A percentile compares a stretch with the other conserved stretches of the same genome.
Conservation (phyloP, 2,888 invertebrate genomes). For the Ormyrus labotus region DNA sequence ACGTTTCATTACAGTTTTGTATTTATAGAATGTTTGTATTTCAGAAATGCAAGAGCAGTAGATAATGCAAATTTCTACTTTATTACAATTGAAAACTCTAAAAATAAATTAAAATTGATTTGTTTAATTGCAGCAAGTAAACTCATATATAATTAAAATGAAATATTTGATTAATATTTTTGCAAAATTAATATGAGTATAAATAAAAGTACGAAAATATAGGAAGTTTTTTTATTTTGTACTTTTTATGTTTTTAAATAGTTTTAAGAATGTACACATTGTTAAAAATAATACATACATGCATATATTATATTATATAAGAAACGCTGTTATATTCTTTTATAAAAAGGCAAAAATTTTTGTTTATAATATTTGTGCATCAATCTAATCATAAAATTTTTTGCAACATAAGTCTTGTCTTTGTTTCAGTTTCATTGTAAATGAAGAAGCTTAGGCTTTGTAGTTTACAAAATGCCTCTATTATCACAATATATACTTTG, state of each 20-base stretch:
- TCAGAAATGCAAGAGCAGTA: no score
- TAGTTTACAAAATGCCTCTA: conserved; percentile 38
- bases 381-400: conserved; percentile 38
- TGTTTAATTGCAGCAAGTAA: no score
- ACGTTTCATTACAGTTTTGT: no score
- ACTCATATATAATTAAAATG: no score
- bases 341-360: conserved; percentile 21
- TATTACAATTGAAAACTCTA: no score
- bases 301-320: conserved; percentile 9
- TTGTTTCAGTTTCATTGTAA: conserved; percentile 39
- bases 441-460: conserved; percentile 30
- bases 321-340: conserved; percentile 32
- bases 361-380: conserved; percentile 29
- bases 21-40: no score
- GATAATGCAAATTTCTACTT: background rate
- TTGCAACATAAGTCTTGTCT: conserved; percentile 44
- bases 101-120: no score
- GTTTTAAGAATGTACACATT: background rate
- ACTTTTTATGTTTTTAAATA: conserved; percentile 38
- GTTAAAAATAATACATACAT: background rate
- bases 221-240: conserved; percentile 33
- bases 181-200: background rate
- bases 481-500: conserved; percentile 53
- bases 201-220: conserved; percentile 24
- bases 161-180: no score